Evolutionary conservation across 2,113 vertebrate genomes (phyloP), one percentile per base, ranked within the genome.

Genomic region (Felis catus): DNA sequence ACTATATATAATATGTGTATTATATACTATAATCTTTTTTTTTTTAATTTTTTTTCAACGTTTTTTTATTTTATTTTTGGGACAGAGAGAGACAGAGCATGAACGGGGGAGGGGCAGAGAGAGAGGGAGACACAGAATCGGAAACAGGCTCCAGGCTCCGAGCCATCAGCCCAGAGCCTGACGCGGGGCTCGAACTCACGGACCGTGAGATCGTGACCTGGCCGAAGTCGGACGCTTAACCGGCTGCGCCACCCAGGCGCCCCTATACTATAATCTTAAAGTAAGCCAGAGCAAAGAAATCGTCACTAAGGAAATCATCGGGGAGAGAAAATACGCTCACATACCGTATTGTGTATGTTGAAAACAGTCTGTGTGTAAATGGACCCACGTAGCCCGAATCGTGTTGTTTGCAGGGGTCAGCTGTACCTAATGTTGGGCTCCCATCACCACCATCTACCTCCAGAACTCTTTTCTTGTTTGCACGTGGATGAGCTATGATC

Each of bases 371-470:
- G 27, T 27, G 4, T 65, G 10, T 29, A 65, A 65, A 12, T 29
- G 65, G 65, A 66, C 65, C 65, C 65, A 15, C 7, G 65, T 31
- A 31, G 29, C 31, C 31, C 29, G 6, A 70, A n/a, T 33, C 0
- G 66, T n/a, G 33, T n/a, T 33, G 66, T 31, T 68, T 6, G 2
- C 15, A 31, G 33, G 66, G 16, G 18, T 70, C 66, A 19, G 4
- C 33, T 8, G 21, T 23, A 16, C 15, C 3, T 4, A 9, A 12
- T 13, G 45, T 4, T 27, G 48, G 19, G 48, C 23, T 2, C 0
- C 25, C 41, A 0, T 55, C 8, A 25, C 66, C 4, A 11, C 29
- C 4, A 0, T 11, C 68, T 87, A 5, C 14, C 31, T 39, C 11
- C 21, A 48, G 80, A 55, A 21, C 8, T 18, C 27, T 48, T 39